Evolutionary conservation across 2,888 invertebrate genomes (phyloP).

Genomic region (Pomacea canaliculata): DNA sequence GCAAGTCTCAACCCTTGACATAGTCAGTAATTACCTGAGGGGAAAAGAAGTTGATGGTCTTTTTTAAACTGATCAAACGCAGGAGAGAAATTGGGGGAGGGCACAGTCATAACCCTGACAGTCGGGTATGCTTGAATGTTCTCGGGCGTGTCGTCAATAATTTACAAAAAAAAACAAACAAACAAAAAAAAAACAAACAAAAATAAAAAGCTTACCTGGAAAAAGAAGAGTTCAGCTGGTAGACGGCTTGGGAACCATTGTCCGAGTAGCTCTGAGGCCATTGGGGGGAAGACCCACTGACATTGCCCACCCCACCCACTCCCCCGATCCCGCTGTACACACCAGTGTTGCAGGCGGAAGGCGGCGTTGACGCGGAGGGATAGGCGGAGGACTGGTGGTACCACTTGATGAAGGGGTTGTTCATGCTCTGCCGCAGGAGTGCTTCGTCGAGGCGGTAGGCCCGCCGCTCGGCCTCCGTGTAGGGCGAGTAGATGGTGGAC

Average conservation of each 20-base stretch:
- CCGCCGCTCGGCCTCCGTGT: slow-evolving; percentile 61
- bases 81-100: too few relatives aligned
- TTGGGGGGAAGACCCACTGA: slow-evolving; percentile 47
- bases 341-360: slow-evolving; percentile 39
- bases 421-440: slow-evolving; percentile 59
- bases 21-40: too few relatives aligned
- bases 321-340: slow-evolving; percentile 37
- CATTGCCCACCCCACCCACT: slow-evolving; percentile 40
- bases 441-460: slow-evolving; percentile 63
- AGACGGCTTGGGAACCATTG: slow-evolving; percentile 45
- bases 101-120: too few relatives aligned
- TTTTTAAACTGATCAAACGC: too few relatives aligned
- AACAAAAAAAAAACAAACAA: too few relatives aligned
- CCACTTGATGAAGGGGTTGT: slow-evolving; percentile 64
- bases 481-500: slow-evolving; percentile 59
- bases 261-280: slow-evolving; percentile 57
- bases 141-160: too few relatives aligned
- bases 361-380: slow-evolving; percentile 22
- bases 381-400: slow-evolving; percentile 44
- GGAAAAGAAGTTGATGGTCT: too few relatives aligned
- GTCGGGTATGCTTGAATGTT: too few relatives aligned
- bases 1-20: too few relatives aligned
- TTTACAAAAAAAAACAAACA: too few relatives aligned
- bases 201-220: slow-evolving; percentile 36
- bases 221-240: slow-evolving; percentile 49